phyloP scores from a whole-genome alignment of 2,113 vertebrate species.

The Fulica atra region DNA sequence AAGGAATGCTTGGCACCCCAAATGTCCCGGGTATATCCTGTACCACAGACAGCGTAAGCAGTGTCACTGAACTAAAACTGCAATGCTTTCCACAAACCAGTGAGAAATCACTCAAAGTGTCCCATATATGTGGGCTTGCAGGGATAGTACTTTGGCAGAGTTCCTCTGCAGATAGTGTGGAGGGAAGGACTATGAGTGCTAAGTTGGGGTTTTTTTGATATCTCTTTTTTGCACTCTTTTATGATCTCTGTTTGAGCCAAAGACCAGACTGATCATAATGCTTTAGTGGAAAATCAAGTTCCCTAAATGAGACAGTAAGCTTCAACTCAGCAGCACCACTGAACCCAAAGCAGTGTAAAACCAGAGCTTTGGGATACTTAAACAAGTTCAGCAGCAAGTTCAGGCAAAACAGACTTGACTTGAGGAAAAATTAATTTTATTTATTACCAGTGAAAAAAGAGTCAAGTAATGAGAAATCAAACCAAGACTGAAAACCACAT shows the following conservation, averaged over 20 bases:
- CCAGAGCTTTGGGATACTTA: not conserved
- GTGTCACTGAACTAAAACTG: not conserved
- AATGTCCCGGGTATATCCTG: not conserved
- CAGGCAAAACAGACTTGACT: no score
- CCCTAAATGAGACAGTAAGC: not conserved
- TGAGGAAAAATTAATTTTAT: no score
- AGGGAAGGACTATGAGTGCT: not conserved
- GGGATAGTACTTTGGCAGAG: not conserved
- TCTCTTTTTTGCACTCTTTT: not conserved
- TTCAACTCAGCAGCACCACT: not conserved
- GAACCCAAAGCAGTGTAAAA: fast-evolving
- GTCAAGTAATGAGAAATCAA: no score
- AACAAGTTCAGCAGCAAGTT: fast-evolving
- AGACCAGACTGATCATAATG: not conserved
- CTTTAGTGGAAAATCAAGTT: not conserved
- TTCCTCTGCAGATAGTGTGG: not conserved
- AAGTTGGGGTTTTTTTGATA: not conserved
- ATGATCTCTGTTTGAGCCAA: not conserved
- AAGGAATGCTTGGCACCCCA: not conserved
- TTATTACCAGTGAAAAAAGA: no score
- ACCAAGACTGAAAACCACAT: no score
- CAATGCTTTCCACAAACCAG: not conserved
- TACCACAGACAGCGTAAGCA: not conserved
- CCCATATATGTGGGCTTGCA: not conserved
- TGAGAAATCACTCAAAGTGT: not conserved